Evolutionary conservation across 1,140 invertebrate genomes (phyloP).

Genomic region (Heliconius melpomene): DNA sequence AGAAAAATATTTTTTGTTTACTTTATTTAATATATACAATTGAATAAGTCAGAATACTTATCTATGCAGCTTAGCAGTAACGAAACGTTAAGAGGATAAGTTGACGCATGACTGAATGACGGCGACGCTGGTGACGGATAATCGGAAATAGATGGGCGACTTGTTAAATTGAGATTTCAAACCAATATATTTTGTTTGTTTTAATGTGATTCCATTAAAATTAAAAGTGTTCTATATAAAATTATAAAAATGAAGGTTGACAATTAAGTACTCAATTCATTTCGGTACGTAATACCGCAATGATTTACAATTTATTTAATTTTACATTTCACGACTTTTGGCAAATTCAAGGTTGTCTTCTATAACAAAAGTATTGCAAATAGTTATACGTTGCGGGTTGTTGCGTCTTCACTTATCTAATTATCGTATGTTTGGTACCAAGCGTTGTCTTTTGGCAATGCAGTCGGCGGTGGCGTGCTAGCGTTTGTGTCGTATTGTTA

Average conservation of each 20-base stretch:
- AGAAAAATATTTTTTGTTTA: neutral
- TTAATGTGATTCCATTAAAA: constrained; percentile 29
- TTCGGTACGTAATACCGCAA: constrained; percentile 58
- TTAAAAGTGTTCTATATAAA: constrained; percentile 38
- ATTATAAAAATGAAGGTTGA: constrained; percentile 39
- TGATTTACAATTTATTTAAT: constrained; percentile 42
- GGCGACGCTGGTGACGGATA: constrained; percentile 44
- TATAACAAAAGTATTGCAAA: constrained; percentile 53
- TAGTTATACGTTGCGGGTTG: constrained; percentile 57
- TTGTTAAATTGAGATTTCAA: constrained; percentile 35
- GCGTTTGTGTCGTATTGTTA: constrained; percentile 31
- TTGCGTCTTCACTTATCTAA: constrained; percentile 69
- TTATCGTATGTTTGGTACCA: constrained; percentile 57
- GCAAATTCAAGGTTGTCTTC: constrained; percentile 67
- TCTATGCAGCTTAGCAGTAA: neutral
- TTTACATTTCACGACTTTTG: constrained; percentile 45
- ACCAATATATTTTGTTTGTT: constrained; percentile 22
- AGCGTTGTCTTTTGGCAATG: constrained; percentile 49
- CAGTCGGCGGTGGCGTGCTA: constrained; percentile 32
- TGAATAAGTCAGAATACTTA: too few relatives aligned
- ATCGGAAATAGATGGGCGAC: constrained; percentile 41
- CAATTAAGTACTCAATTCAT: constrained; percentile 41
- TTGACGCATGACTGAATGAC: constrained; percentile 39
- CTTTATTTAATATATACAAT: neutral
- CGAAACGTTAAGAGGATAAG: constrained; percentile 29